Base-by-base conservation (phyloP, 2,797 vertebrate species). In the Gobio occitaniae region DNA sequence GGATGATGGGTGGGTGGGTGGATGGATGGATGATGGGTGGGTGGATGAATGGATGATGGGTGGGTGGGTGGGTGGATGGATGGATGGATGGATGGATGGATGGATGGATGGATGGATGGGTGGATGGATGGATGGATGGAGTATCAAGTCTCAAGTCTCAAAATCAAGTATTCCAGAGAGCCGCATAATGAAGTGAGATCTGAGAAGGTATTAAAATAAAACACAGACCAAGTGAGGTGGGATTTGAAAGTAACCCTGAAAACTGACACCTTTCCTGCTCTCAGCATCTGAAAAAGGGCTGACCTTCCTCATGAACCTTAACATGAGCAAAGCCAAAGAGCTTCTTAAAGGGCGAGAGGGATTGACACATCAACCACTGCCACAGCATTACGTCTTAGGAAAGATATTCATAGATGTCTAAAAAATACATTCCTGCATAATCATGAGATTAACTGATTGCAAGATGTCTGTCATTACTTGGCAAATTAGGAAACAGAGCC, bases 261-360 rank as follows among this genome's bases (percentile, higher is more conserved):
- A 72, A 48, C 80, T 6, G 69, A 36, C 3, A 82, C 12, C 68
- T 72, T 72, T 36, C 11, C 12, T 12, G 3, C 29, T 12, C 47
- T 19, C 54, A 59, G 59, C 69, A 72, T 61, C n/a, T 63, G 11
- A 74, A 32, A 80, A 61, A 74, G 1, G 12, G 0, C 17, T 38
- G 44, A 65, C 70, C 56, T 65, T 63, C 54, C 44, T 75, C 4
- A 41, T 25, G 48, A 84, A 29, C 61, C 38, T 17, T 69, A 77
- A 69, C 63, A 56, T 44, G 36, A 29, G 6, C 47, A 72, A 59
- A 59, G 36, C 15, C 16, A 41, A 68, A 54, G 71, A 25, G 59
- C 15, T 63, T 65, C 41, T 79, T 79, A 44, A 48, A 66, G 44
- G 17, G 15, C 32, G 69, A 41, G 32, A 50, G 56, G 25, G n/a